Percentiles rank a stretch among this genome's conserved stretches.
These are phyloP conservation scores for Drosophila trichaetosa DNA, from an alignment of 2,888 invertebrate species.

Conservation along the genomic window DNA sequence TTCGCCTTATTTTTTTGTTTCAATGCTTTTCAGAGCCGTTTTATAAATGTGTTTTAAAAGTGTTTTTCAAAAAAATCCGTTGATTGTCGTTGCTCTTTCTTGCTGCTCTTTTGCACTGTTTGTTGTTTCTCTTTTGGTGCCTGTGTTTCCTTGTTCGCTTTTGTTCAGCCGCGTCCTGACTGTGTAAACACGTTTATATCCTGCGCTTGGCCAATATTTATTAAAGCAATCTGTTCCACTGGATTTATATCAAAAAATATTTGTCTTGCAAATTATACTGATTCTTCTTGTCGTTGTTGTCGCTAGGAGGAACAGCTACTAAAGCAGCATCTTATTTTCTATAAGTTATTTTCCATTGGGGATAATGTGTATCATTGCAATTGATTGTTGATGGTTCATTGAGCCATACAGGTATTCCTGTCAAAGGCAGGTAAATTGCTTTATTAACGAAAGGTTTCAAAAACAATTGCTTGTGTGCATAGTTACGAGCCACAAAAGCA, in stretches of 20 bases:
- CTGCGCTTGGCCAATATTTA: conserved; percentile 66
- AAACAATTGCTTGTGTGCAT: background rate
- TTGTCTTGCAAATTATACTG: conserved; percentile 68
- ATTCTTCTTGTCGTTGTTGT: conserved; percentile 7
- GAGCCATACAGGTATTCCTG: background rate
- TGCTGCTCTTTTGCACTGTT: conserved; percentile 17
- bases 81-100: conserved; percentile 51
- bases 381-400: conserved; percentile 17
- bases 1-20: conserved; percentile 7
- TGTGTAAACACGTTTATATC: conserved; percentile 70
- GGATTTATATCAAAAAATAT: conserved; percentile 75
- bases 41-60: conserved; percentile 80
- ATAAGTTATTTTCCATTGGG: conserved; percentile 11
- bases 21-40: conserved; percentile 42
- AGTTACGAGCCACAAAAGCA: background rate
- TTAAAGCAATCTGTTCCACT: conserved; percentile 75
- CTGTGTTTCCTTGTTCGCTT: conserved; percentile 19
- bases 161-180: conserved; percentile 18
- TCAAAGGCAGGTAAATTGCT: conserved; percentile 5
- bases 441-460: background rate
- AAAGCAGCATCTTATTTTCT: conserved; percentile 22
- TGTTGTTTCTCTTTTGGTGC: conserved; percentile 32
- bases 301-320: background rate
- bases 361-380: conserved; percentile 12
- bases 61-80: conserved; percentile 62